Percentiles rank a stretch among this genome's conserved stretches.
phyloP scores from a whole-genome alignment of 2,797 vertebrate species.

The Staurois parvus region DNA sequence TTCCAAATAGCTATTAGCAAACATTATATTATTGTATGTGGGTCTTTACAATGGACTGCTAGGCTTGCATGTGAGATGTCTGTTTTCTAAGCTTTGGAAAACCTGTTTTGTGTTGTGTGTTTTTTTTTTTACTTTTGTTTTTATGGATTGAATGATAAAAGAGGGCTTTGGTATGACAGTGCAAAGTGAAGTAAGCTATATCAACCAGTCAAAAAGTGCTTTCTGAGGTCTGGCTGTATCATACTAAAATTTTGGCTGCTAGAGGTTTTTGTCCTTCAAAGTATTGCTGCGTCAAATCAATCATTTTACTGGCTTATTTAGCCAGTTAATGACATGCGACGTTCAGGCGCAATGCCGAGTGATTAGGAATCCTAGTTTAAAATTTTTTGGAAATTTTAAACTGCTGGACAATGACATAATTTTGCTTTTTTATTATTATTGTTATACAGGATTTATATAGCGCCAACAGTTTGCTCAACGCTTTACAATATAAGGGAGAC shows the following conservation, averaged over 20 bases:
- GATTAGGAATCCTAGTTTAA: too few species aligned
- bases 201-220: too few species aligned
- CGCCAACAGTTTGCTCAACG: too few species aligned
- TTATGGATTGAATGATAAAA: neutral
- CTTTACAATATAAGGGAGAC: too few species aligned
- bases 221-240: neutral
- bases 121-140: neutral
- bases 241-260: neutral
- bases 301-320: too few species aligned
- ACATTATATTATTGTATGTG: slow-evolving; percentile 2
- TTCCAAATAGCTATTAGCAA: slow-evolving; percentile 56
- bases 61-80: neutral
- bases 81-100: neutral
- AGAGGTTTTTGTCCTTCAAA: neutral
- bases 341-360: too few species aligned
- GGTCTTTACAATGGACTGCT: neutral
- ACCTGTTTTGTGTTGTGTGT: too few species aligned
- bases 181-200: neutral
- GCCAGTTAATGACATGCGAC: too few species aligned
- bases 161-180: neutral
- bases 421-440: too few species aligned
- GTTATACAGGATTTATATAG: too few species aligned
- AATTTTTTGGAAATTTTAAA: too few species aligned
- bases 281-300: neutral
- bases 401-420: too few species aligned